Evolutionary conservation across 2,888 invertebrate species (phyloP).

Genomic region (Lithophane ornitopus): DNA sequence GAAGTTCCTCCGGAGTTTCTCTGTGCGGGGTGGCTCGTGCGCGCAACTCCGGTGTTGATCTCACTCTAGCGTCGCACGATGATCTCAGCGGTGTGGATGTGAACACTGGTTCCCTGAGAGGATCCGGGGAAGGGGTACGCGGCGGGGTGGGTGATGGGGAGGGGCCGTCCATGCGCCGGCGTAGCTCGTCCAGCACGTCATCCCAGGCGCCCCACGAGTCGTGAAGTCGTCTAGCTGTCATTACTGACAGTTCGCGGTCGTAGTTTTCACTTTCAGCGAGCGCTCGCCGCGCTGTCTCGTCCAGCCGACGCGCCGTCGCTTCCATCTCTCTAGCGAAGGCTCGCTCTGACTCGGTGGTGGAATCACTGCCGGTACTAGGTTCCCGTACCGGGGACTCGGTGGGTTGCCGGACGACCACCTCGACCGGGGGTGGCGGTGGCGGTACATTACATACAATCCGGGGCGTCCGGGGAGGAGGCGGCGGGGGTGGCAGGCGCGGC

Average conservation of each 20-base stretch:
- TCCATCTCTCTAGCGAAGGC: constrained; percentile 88
- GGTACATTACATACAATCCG: constrained; percentile 59
- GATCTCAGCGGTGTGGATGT: constrained; percentile 91
- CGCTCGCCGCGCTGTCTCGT: constrained; percentile 83
- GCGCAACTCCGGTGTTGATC: constrained; percentile 92
- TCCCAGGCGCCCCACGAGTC: constrained; percentile 90
- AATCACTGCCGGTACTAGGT: constrained; percentile 87
- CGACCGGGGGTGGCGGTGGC: constrained; percentile 78
- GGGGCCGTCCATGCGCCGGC: constrained; percentile 84
- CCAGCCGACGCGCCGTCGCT: constrained; percentile 85
- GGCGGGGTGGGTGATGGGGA: constrained; percentile 84
- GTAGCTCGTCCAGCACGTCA: constrained; percentile 87
- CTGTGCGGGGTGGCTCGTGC: constrained; percentile 83
- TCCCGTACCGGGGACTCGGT: constrained; percentile 80
- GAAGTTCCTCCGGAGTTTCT: constrained; percentile 88
- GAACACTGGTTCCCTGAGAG: constrained; percentile 86
- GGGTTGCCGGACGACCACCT: constrained; percentile 71
- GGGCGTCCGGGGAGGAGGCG: constrained; percentile 75
- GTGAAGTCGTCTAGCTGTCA: constrained; percentile 87
- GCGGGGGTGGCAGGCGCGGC: constrained; percentile 84
- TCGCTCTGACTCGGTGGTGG: constrained; percentile 87
- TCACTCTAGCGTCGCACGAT: constrained; percentile 81
- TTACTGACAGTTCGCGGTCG: constrained; percentile 90
- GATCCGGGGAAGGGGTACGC: constrained; percentile 84
- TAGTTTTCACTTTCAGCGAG: constrained; percentile 90